A percentile compares a stretch with the other conserved stretches of the same genome.
phyloP scores from a whole-genome alignment of 2,888 invertebrate genomes.

The Bibio marci region DNA sequence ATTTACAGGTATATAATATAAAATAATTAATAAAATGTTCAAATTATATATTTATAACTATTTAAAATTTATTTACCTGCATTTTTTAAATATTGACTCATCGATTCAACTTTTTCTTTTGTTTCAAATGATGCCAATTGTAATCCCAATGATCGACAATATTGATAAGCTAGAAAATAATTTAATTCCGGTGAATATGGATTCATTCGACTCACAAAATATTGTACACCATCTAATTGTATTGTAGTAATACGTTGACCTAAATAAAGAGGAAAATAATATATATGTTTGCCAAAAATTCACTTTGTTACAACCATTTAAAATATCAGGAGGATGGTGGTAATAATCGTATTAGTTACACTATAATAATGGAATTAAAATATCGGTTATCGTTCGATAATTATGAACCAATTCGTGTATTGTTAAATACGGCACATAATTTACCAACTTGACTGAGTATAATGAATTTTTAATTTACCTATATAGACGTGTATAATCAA shows the following conservation, averaged over 20 bases:
- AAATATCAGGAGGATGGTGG: too few relatives aligned
- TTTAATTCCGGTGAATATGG: constrained; percentile 74
- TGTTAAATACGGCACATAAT: too few relatives aligned
- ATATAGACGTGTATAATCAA: too few relatives aligned
- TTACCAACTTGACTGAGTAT: too few relatives aligned
- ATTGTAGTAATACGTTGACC: constrained; percentile 77
- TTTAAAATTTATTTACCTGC: constrained; percentile 36
- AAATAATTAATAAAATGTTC: constrained; percentile 3
- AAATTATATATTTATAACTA: background rate
- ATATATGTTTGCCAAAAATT: too few relatives aligned
- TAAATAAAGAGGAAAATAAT: too few relatives aligned
- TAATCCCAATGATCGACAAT: constrained; percentile 69
- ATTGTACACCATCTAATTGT: constrained; percentile 69
- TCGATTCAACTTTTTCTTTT: constrained; percentile 70
- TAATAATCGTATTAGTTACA: too few relatives aligned
- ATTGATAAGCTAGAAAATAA: constrained; percentile 74
- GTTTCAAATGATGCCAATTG: constrained; percentile 75
- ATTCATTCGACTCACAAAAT: constrained; percentile 74
- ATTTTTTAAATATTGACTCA: constrained; percentile 65
- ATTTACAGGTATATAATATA: constrained; percentile 25
- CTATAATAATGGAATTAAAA: too few relatives aligned
- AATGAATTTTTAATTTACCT: too few relatives aligned
- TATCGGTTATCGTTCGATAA: too few relatives aligned
- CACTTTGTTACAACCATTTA: too few relatives aligned
- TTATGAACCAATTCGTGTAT: too few relatives aligned